These are phyloP conservation scores for Lordiphosa collinella DNA, from an alignment of 1,140 invertebrate species.

Conservation along the genomic window DNA sequence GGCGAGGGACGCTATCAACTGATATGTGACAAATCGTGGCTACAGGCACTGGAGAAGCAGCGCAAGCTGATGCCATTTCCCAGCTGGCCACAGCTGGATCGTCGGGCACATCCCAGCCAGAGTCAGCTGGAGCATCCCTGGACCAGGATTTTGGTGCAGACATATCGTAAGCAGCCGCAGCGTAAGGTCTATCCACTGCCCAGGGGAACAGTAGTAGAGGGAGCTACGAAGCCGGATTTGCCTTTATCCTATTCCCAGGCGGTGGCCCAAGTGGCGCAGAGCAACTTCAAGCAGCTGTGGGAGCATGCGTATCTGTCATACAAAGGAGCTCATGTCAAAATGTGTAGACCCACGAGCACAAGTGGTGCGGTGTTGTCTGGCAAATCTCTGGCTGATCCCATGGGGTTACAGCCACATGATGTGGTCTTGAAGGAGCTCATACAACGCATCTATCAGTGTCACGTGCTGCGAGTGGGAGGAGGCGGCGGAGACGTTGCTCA, in stretches of 20 bases:
- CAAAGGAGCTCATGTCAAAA: conserved; percentile 60
- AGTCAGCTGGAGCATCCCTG: conserved; percentile 63
- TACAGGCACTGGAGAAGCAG: conserved; percentile 83
- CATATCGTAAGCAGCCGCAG: conserved; percentile 81
- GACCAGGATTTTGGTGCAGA: conserved; percentile 65
- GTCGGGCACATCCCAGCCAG: conserved; percentile 58
- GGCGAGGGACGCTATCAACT: conserved; percentile 82
- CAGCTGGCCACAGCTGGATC: conserved; percentile 75
- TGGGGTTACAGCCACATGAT: conserved; percentile 80
- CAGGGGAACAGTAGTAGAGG: conserved; percentile 51
- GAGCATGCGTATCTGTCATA: conserved; percentile 91
- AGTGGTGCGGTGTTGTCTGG: conserved; percentile 62
- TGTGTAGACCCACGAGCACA: conserved; percentile 21
- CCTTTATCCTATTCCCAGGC: conserved; percentile 88
- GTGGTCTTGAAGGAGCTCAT: conserved; percentile 86
- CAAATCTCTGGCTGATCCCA: conserved; percentile 25
- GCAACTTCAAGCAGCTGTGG: conserved; percentile 91
- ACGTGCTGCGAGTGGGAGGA: conserved; percentile 82
- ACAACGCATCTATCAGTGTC: conserved; percentile 86
- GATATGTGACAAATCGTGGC: conserved; percentile 85
- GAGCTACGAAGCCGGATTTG: conserved; percentile 68
- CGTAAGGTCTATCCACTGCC: conserved; percentile 86
- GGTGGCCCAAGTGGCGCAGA: conserved; percentile 88
- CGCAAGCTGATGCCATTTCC: conserved; percentile 79
- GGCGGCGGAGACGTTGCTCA: not conserved